These are phyloP conservation scores for Ochropleura plecta DNA, from an alignment of 2,888 invertebrate species.

Conservation along the genomic window DNA sequence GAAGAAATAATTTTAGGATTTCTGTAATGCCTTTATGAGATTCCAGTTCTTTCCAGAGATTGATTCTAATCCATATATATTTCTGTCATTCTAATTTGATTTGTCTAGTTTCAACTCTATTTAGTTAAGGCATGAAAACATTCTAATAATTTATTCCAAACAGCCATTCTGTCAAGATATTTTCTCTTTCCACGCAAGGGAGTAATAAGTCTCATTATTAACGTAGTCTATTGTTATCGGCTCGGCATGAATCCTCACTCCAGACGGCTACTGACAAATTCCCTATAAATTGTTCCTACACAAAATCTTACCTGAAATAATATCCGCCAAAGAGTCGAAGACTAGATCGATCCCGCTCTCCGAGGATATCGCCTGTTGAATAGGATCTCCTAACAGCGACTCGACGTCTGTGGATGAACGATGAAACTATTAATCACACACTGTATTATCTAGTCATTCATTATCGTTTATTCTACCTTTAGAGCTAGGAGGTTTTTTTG, in stretches of 20 bases:
- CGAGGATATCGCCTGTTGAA: slow-evolving; percentile 93
- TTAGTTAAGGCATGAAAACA: too few relatives aligned
- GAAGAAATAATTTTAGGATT: slow-evolving; percentile 1
- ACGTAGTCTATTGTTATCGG: background rate
- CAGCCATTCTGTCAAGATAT: background rate
- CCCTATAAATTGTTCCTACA: too few relatives aligned
- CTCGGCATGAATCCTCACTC: background rate
- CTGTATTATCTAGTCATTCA: slow-evolving; percentile 32
- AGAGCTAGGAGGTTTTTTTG: background rate
- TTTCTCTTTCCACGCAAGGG: background rate
- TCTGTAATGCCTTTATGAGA: background rate
- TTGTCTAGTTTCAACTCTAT: too few relatives aligned
- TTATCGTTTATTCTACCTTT: slow-evolving; percentile 4
- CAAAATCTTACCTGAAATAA: slow-evolving; percentile 91
- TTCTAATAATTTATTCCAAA: background rate
- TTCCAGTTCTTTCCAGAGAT: background rate
- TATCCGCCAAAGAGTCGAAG: slow-evolving; percentile 92
- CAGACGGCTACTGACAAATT: background rate
- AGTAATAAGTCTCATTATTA: background rate
- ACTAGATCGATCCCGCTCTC: slow-evolving; percentile 95
- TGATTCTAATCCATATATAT: background rate
- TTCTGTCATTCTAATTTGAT: background rate
- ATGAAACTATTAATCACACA: slow-evolving; percentile 34
- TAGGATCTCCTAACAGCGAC: slow-evolving; percentile 94
- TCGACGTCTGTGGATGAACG: slow-evolving; percentile 91